Conservation (phyloP, 2,113 vertebrate species). For the Misgurnus mizolepis region DNA sequence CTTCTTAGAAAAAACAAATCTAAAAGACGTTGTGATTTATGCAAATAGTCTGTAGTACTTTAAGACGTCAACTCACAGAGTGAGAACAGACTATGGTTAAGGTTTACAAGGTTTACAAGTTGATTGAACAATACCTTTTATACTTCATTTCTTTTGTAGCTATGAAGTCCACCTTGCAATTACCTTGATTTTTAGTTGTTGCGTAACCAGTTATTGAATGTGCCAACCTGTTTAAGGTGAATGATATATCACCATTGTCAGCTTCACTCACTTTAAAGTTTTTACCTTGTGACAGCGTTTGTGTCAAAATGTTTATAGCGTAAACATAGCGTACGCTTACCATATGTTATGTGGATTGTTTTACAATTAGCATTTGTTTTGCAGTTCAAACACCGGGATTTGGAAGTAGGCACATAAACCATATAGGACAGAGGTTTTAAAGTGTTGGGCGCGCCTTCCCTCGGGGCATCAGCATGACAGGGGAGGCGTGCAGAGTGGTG, state of each 20-base stretch:
- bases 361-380: too few species aligned
- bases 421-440: too few species aligned
- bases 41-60: background rate
- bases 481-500: too few species aligned
- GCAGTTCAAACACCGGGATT: too few species aligned
- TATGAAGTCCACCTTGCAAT: background rate
- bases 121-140: background rate
- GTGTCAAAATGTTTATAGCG: slow-evolving; percentile 4
- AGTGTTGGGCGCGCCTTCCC: too few species aligned
- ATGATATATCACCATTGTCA: background rate
- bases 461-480: too few species aligned
- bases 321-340: background rate
- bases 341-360: background rate
- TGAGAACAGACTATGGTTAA: background rate
- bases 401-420: too few species aligned
- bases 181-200: background rate
- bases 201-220: background rate
- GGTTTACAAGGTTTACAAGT: background rate
- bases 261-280: background rate
- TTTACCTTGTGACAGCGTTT: background rate
- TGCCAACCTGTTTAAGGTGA: background rate
- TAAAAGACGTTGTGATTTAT: background rate
- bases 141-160: background rate
- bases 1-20: background rate
- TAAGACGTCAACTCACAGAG: background rate